Percentiles rank a stretch among this genome's conserved stretches.
phyloP scores from a whole-genome alignment of 2,888 invertebrate species.

The Drosophila lacicola region DNA sequence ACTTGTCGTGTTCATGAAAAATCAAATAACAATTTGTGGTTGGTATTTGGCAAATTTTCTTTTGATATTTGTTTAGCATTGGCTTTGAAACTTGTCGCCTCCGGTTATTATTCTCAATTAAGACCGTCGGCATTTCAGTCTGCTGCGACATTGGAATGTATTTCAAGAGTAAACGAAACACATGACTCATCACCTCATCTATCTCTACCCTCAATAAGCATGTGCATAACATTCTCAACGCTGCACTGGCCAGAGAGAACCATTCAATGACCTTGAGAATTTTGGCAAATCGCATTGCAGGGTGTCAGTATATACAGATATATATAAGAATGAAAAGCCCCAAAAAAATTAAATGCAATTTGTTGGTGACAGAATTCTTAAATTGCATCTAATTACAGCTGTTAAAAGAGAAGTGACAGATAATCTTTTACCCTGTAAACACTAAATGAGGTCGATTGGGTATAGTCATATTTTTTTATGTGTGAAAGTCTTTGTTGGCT shows the following conservation, averaged over 20 bases:
- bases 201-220: neutral
- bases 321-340: neutral
- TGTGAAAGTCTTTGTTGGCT: too few species aligned
- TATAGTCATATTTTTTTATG: too few species aligned
- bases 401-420: neutral
- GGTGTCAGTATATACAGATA: neutral
- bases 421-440: neutral
- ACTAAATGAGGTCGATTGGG: neutral
- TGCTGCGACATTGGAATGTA: conserved; percentile 47
- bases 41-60: conserved; percentile 13
- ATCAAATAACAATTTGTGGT: conserved; percentile 29
- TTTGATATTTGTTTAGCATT: conserved; percentile 28
- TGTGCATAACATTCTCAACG: conserved; percentile 8
- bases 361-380: conserved; percentile 15
- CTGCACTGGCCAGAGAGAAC: conserved; percentile 6
- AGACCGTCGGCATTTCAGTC: conserved; percentile 23
- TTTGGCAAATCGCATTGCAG: conserved; percentile 44
- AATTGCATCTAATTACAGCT: conserved; percentile 22
- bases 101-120: conserved; percentile 33
- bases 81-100: conserved; percentile 32
- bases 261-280: conserved; percentile 45
- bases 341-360: conserved; percentile 6
- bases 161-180: conserved; percentile 11
- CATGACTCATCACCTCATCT: conserved; percentile 36
- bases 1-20: conserved; percentile 56